Conservation (phyloP, 2,113 vertebrate species). For the Sturnus vulgaris region DNA sequence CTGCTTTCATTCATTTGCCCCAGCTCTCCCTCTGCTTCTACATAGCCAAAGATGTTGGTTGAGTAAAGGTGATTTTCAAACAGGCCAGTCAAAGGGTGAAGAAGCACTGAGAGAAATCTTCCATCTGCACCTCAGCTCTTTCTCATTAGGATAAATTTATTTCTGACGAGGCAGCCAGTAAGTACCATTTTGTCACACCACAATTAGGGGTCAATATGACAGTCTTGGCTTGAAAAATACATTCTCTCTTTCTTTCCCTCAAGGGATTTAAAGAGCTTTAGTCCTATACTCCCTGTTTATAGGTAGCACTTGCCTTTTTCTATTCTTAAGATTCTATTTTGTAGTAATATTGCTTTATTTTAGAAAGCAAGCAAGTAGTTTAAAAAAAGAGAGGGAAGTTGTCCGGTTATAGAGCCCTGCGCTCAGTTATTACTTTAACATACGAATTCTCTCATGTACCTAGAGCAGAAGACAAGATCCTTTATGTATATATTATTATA, state of each 20-base stretch:
- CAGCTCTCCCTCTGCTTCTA: not conserved
- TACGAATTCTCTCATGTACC: not conserved
- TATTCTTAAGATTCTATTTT: not conserved
- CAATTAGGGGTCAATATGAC: rapidly evolving
- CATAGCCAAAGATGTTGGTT: not conserved
- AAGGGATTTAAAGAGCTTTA: not conserved
- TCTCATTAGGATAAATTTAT: not conserved
- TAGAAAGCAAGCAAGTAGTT: not conserved
- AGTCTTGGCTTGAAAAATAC: not conserved
- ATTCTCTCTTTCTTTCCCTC: rapidly evolving
- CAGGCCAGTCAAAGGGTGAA: not conserved
- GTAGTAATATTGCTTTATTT: not conserved
- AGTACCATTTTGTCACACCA: rapidly evolving
- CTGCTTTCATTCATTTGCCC: rapidly evolving
- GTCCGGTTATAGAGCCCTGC: not conserved
- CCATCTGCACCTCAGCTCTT: rapidly evolving
- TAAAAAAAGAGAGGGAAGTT: rapidly evolving
- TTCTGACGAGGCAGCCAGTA: not conserved
- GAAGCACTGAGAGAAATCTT: not conserved
- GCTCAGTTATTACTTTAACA: not conserved
- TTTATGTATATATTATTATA: not conserved
- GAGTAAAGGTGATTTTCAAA: not conserved
- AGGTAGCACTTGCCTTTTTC: not conserved
- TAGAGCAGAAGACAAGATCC: not conserved
- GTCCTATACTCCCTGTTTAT: rapidly evolving